Conservation (phyloP, 2,888 invertebrate genomes). For the Drosophila dives region DNA sequence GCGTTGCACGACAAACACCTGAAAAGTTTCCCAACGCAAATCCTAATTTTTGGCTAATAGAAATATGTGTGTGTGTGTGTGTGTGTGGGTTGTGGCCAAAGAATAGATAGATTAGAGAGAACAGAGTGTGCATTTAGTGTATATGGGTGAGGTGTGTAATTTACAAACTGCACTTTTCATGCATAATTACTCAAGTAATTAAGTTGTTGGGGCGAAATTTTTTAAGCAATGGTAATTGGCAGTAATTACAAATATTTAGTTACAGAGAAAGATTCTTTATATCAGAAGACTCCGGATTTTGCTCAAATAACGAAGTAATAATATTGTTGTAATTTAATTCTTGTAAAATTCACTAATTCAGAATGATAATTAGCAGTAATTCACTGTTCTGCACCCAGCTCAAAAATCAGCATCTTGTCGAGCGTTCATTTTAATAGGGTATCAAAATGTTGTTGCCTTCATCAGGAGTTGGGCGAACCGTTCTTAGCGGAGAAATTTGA, state of each 20-base stretch:
- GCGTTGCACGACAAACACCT: conserved; percentile 17
- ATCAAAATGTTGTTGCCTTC: neutral
- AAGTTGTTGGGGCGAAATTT: conserved; percentile 1
- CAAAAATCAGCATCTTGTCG: neutral
- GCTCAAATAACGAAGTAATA: neutral
- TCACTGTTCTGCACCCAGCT: neutral
- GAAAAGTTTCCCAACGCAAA: conserved; percentile 24
- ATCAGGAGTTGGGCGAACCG: neutral
- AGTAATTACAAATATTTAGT: neutral
- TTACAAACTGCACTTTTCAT: conserved; percentile 6
- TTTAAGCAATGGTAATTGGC: conserved; percentile 12
- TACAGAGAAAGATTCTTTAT: neutral
- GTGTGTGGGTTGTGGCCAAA: neutral
- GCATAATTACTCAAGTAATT: conserved; percentile 27
- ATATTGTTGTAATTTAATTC: too few species aligned
- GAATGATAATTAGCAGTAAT: neutral
- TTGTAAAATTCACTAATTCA: neutral
- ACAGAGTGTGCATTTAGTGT: neutral
- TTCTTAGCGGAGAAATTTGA: neutral
- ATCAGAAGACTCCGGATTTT: neutral
- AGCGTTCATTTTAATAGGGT: neutral
- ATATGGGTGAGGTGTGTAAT: conserved; percentile 1
- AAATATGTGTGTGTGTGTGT: conserved; percentile 7
- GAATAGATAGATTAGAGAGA: neutral
- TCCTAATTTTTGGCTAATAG: conserved; percentile 31